A percentile compares a stretch with the other conserved stretches of the same genome.
These are phyloP conservation scores for Argentina silus DNA, from an alignment of 2,797 vertebrate genomes.

Conservation along the genomic window DNA sequence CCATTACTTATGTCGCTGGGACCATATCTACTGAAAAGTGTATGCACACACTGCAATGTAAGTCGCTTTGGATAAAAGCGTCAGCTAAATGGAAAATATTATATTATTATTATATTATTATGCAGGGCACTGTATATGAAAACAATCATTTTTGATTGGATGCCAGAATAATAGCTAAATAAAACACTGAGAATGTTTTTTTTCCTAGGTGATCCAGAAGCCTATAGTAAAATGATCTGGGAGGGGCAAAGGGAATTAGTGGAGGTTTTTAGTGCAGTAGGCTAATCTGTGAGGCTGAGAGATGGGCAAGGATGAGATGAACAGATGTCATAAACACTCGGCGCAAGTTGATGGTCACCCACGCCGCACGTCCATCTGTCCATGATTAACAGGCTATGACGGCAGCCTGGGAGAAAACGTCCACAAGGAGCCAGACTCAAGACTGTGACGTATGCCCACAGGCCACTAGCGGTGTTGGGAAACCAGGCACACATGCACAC, in stretches of 20 bases:
- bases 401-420: background rate
- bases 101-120: too few relatives aligned
- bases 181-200: background rate
- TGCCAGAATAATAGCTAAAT: background rate
- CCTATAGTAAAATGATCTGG: background rate
- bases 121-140: too few relatives aligned
- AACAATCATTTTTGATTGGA: background rate
- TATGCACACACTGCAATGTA: too few relatives aligned
- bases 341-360: background rate
- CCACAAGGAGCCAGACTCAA: background rate
- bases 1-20: too few relatives aligned
- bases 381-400: background rate
- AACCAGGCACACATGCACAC: background rate
- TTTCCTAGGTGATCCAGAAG: too few relatives aligned
- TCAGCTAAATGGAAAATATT: too few relatives aligned
- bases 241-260: too few relatives aligned
- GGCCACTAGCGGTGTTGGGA: too few relatives aligned
- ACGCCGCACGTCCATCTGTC: background rate
- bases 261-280: background rate
- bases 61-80: too few relatives aligned
- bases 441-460: too few relatives aligned
- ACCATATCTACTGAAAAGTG: too few relatives aligned
- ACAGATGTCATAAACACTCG: constrained; percentile 6
- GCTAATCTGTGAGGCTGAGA: constrained; percentile 1
- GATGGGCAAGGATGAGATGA: background rate